phyloP scores from a whole-genome alignment of 2,797 vertebrate genomes.

The Champsocephalus esox region DNA sequence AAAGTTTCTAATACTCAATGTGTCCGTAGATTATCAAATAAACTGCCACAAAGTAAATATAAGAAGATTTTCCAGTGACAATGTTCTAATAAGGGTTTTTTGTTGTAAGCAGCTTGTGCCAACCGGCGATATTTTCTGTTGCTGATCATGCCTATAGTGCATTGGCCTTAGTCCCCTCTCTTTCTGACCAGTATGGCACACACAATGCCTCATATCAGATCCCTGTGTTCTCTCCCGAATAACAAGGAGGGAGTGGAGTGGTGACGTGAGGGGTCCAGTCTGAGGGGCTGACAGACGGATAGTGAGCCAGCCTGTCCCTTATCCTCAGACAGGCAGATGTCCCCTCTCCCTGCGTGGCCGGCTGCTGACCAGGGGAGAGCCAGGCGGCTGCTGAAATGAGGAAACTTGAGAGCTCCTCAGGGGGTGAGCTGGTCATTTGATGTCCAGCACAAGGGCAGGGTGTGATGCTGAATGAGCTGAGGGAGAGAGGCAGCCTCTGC shows the following conservation, averaged over 20 bases:
- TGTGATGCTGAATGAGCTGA: constrained; percentile 85
- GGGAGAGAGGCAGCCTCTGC: constrained; percentile 84
- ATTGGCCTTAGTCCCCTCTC: constrained; percentile 61
- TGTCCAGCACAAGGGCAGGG: constrained; percentile 92
- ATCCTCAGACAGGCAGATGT: constrained; percentile 99
- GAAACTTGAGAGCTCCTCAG: constrained; percentile 96
- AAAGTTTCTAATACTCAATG: constrained; percentile 9
- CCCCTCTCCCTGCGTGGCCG: constrained; percentile 90
- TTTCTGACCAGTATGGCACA: constrained; percentile 74
- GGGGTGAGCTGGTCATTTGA: constrained; percentile 96
- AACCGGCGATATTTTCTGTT: constrained; percentile 58
- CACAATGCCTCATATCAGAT: constrained; percentile 83
- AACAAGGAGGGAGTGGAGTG: constrained; percentile 80
- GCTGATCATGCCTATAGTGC: constrained; percentile 51
- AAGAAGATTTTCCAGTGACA: constrained; percentile 16
- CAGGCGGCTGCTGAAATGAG: constrained; percentile 93
- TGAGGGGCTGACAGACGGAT: constrained; percentile 86
- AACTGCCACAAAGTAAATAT: constrained; percentile 10
- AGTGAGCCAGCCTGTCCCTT: constrained; percentile 89
- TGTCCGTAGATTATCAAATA: constrained; percentile 4
- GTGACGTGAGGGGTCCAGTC: constrained; percentile 81
- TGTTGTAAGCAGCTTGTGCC: constrained; percentile 14
- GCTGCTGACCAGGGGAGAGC: constrained; percentile 91
- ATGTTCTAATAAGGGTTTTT: background rate
- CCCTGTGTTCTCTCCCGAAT: constrained; percentile 78